phyloP scores from a whole-genome alignment of 2,888 invertebrate species.

The Aspidapion aeneum region DNA sequence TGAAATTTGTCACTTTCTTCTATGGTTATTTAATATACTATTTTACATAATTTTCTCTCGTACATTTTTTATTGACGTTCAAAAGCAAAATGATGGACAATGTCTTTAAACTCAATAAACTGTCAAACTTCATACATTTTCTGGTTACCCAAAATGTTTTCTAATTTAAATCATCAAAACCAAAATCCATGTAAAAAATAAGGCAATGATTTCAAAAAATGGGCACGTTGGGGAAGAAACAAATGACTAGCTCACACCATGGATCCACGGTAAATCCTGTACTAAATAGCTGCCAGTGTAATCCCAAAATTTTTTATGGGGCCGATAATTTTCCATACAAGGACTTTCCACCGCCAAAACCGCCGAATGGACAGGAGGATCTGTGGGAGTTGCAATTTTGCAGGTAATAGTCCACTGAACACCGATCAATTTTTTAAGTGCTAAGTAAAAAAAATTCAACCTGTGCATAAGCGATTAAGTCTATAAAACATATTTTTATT shows the following conservation, averaged over 20 bases:
- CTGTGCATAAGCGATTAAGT: too few relatives aligned
- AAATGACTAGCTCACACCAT: not conserved
- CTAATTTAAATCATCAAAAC: not conserved
- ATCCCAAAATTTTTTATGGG: not conserved
- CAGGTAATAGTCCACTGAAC: too few relatives aligned
- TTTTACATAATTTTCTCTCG: too few relatives aligned
- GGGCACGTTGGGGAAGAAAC: not conserved
- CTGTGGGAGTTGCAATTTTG: constrained; percentile 35
- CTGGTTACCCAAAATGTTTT: not conserved
- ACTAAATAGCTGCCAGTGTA: not conserved
- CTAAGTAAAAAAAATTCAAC: too few relatives aligned
- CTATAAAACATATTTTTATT: too few relatives aligned
- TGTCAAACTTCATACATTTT: not conserved
- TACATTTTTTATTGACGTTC: too few relatives aligned
- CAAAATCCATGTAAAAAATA: not conserved
- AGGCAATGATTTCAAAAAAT: not conserved
- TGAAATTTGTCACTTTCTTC: too few relatives aligned
- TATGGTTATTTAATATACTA: too few relatives aligned
- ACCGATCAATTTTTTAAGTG: too few relatives aligned
- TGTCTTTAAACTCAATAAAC: too few relatives aligned
- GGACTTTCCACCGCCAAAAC: constrained; percentile 24
- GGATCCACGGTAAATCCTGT: too few relatives aligned
- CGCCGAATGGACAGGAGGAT: constrained; percentile 29
- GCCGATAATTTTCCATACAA: constrained; percentile 10
- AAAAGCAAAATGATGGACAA: too few relatives aligned